Base-by-base conservation (phyloP, 2,888 invertebrate species). In the Strigamia maritima region DNA sequence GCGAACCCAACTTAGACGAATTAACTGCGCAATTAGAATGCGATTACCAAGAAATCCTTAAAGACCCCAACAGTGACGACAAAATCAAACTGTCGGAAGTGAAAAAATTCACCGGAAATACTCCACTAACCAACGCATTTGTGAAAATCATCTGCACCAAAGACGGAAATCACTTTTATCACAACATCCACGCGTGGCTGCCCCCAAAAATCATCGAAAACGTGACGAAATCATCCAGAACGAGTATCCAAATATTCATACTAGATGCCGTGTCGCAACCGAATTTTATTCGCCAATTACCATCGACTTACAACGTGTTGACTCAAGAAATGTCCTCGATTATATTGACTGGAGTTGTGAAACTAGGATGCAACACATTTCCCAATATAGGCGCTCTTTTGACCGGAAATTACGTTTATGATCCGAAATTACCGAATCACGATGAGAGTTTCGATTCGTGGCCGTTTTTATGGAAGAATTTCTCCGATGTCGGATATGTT, bases 291-390 rank as follows among this genome's bases (percentile, higher is more conserved):
- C 90, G 96, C 70, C 93, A 93, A 83, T 92, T 96, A 92, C 93
- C 92, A 0, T 89, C 89, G 83, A 93, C 94, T 0, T 86, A 90
- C 19, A 85, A 88, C 1, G 90, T 88, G 82, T 87, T 94, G 78
- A 87, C 89, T 80, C 38, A 24, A 0, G 86, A 89, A 22, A 87
- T 93, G 80, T 89, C 89, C 16, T 91, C 91, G 60, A 89, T 93
- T 77, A 94, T 94, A 84, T 88, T 97, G 84, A 86, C 92, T 82
- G 97, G 97, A 6, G 96, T 94, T 86, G 95, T 94, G 84, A 98
- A 97, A 89, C 93, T 97, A 10, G 97, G 91, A 2, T 97, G 97
- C 86, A 97, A 97, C 85, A 97, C 97, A 0, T 96, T 93, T 85
- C 95, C 95, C 0, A 98, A 97, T 86, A 85, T 97, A 80, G 90